Base-by-base conservation (phyloP, 2,797 vertebrate genomes). In the Mormyrus proboscirostris region DNA sequence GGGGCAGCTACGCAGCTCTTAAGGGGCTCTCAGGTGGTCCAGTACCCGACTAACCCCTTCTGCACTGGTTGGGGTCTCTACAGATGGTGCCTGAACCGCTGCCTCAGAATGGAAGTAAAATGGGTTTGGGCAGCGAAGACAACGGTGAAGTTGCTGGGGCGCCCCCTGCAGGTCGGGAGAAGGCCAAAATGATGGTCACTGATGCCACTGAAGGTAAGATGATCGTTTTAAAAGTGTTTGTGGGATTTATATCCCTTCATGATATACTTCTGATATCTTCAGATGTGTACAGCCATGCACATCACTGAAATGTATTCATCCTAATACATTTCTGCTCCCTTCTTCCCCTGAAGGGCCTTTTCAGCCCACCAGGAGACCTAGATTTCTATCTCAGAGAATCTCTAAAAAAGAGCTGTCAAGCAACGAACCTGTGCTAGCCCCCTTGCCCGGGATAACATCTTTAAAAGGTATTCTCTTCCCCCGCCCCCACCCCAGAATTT, bases 401-500 rank as follows among this genome's bases (percentile, higher is more conserved):
- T 86, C 92, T 0, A 95, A 92, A 92, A 95, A 95, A 90, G 92
- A 91, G 14, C 79, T 89, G 69, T 88, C 76, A 14, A 49, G 2
- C 5, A 65, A 49, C 41, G 93, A 93, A 88, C 92, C 90, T 38
- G 82, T 92, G 87, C 91, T 2, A 0, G 19, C 93, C 22, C 38
- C 22, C 0, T 92, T 95, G 84, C 92, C 94, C 65, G 94, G 93
- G 55, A 90, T 95, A 88, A 19, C 1, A 19, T 94, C 93, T 88
- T 57, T 93, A 44, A 93, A 93, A 95, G 95, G 96, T 96, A 55
- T 33, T n/a, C 38, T n/a, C 73, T 8, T 16, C 38, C 73, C 16
- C 33, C 5, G 10, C 12, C 38, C 16, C 33, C 16, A 41, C 22
- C 38, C 29, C 73, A 79, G 14, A 69, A 38, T 69, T 0, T 33